phyloP scores from a whole-genome alignment of 2,888 invertebrate species.

The Aleiodes alternator region DNA sequence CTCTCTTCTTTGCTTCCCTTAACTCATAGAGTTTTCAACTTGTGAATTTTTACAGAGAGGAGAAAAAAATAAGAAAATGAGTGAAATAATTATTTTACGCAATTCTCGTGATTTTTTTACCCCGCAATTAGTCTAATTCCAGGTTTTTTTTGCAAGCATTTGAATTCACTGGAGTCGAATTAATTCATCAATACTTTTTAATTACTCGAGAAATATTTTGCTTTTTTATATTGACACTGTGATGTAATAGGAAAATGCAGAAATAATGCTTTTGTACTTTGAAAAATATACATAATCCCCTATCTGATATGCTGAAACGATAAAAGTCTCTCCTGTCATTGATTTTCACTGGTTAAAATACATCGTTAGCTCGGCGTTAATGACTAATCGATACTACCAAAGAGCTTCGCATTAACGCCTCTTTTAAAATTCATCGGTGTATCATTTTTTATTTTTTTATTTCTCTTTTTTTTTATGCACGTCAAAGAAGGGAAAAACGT shows the following conservation, averaged over 20 bases:
- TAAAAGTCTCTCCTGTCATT: conserved; percentile 4
- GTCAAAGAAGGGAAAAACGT: conserved; percentile 50
- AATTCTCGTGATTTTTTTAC: too few species aligned
- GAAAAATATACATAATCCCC: too few species aligned
- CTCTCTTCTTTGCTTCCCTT: not conserved
- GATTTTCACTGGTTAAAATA: conserved; percentile 5
- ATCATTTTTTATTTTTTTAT: conserved; percentile 21
- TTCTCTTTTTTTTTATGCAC: conserved; percentile 32
- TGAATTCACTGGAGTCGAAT: too few species aligned
- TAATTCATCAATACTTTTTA: too few species aligned
- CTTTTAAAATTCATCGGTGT: conserved; percentile 28
- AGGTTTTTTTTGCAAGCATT: too few species aligned
- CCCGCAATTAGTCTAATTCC: too few species aligned
- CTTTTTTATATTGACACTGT: too few species aligned
- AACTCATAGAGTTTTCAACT: not conserved
- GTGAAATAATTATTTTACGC: too few species aligned
- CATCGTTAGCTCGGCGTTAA: conserved; percentile 30
- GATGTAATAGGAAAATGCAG: too few species aligned
- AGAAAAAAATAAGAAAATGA: not conserved
- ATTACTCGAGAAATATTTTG: too few species aligned
- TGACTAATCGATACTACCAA: conserved; percentile 45
- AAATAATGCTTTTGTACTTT: too few species aligned
- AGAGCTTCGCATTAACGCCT: conserved; percentile 24
- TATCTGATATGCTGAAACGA: conserved; percentile 5
- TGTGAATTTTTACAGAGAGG: not conserved